These are phyloP conservation scores for Adrianichthys oophorus DNA, from an alignment of 2,797 vertebrate species.

Conservation along the genomic window DNA sequence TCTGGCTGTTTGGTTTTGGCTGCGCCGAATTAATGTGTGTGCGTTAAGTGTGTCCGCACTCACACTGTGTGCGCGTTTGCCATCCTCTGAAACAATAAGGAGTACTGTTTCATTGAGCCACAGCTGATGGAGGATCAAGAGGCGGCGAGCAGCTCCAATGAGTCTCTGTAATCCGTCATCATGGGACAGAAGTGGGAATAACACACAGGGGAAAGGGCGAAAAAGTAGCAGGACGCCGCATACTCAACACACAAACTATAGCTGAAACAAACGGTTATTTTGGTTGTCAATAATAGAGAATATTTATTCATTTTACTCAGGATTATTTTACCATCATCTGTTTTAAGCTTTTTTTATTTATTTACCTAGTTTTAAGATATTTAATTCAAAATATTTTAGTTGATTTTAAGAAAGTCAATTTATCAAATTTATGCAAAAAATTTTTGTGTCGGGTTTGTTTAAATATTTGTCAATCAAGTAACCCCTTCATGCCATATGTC, in stretches of 20 bases:
- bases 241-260: conserved; percentile 8
- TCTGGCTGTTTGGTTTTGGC: conserved; percentile 62
- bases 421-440: no score
- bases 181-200: conserved; percentile 53
- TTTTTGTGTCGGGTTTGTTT: no score
- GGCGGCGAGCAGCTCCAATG: conserved; percentile 55
- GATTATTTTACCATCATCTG: no score
- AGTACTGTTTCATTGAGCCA: conserved; percentile 62
- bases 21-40: conserved; percentile 23
- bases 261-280: conserved; percentile 1
- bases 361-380: no score
- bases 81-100: conserved; percentile 58
- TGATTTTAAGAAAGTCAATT: no score
- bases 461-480: background rate
- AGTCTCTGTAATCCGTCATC: conserved; percentile 71
- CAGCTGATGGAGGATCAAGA: conserved; percentile 65
- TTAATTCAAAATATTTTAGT: no score
- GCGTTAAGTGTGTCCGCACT: conserved; percentile 9
- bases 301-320: no score
- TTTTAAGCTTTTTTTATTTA: no score
- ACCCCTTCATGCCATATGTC: background rate
- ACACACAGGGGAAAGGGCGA: conserved; percentile 27
- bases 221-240: background rate
- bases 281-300: no score
- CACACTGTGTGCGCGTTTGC: conserved; percentile 1